These are phyloP conservation scores for Empis livida DNA, from an alignment of 2,888 invertebrate species.

Conservation along the genomic window DNA sequence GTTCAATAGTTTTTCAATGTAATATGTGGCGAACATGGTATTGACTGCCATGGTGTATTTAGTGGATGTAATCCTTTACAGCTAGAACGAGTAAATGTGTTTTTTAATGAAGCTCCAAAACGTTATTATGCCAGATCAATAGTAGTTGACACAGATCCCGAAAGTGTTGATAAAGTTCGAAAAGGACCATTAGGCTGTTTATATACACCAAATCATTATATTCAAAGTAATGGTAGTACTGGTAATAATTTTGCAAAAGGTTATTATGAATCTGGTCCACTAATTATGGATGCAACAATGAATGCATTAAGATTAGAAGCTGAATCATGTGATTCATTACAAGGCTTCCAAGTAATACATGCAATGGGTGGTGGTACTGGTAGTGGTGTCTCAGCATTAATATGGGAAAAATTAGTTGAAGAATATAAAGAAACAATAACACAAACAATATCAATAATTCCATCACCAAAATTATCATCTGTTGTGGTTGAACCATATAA, in stretches of 20 bases:
- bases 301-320: conserved; percentile 25
- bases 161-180: conserved; percentile 45
- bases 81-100: conserved; percentile 49
- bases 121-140: conserved; percentile 56
- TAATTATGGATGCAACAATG: conserved; percentile 23
- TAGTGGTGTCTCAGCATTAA: conserved; percentile 59
- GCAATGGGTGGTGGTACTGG: conserved; percentile 65
- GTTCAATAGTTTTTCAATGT: conserved; percentile 45
- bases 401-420: conserved; percentile 56
- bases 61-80: conserved; percentile 50
- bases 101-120: conserved; percentile 42
- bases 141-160: conserved; percentile 55
- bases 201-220: conserved; percentile 56
- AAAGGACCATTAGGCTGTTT: conserved; percentile 46
- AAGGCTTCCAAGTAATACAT: conserved; percentile 55
- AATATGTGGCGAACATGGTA: conserved; percentile 43
- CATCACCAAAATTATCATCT: conserved; percentile 27
- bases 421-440: conserved; percentile 63
- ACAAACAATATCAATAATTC: conserved; percentile 52
- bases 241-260: conserved; percentile 57
- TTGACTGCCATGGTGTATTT: conserved; percentile 47
- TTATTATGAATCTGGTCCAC: conserved; percentile 36
- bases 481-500: conserved; percentile 31
- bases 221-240: conserved; percentile 41
- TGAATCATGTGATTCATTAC: conserved; percentile 30